These are phyloP conservation scores for Sericinus montela DNA, from an alignment of 2,888 invertebrate species.

Conservation along the genomic window DNA sequence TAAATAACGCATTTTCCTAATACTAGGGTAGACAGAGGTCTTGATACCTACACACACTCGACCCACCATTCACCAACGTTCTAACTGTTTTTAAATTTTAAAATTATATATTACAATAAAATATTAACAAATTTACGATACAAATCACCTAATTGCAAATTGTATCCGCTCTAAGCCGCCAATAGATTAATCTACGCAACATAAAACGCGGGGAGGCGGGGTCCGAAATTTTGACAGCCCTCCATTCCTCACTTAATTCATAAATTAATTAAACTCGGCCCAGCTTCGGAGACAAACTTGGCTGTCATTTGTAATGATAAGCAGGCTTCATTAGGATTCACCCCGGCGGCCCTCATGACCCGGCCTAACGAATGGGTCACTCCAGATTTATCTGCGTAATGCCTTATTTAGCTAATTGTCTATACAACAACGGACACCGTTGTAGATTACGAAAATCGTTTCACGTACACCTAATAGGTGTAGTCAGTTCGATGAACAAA, in stretches of 20 bases:
- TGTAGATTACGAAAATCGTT: conserved; percentile 11
- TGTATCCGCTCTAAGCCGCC: neutral
- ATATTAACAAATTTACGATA: neutral
- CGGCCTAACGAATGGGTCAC: conserved; percentile 52
- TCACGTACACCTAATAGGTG: neutral
- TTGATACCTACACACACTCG: too few species aligned
- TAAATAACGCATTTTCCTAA: too few species aligned
- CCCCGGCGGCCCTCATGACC: conserved; percentile 28
- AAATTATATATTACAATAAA: too few species aligned
- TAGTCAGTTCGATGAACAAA: too few species aligned
- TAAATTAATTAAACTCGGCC: conserved; percentile 70
- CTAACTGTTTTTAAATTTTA: too few species aligned
- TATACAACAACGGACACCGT: conserved; percentile 18
- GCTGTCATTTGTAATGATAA: conserved; percentile 67
- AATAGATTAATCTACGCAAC: conserved; percentile 11
- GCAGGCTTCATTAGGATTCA: conserved; percentile 61
- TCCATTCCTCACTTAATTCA: conserved; percentile 55
- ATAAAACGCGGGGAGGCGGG: conserved; percentile 17
- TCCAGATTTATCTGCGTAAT: conserved; percentile 57
- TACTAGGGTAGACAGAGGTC: too few species aligned
- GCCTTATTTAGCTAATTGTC: conserved; percentile 34
- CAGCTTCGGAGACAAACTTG: conserved; percentile 43
- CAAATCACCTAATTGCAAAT: conserved; percentile 7
- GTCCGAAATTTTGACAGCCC: conserved; percentile 50
- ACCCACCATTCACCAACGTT: too few species aligned